Evolutionary conservation across 2,113 vertebrate species (phyloP), one percentile per base, ranked within the genome.

Genomic region (Crypturellus undulatus): DNA sequence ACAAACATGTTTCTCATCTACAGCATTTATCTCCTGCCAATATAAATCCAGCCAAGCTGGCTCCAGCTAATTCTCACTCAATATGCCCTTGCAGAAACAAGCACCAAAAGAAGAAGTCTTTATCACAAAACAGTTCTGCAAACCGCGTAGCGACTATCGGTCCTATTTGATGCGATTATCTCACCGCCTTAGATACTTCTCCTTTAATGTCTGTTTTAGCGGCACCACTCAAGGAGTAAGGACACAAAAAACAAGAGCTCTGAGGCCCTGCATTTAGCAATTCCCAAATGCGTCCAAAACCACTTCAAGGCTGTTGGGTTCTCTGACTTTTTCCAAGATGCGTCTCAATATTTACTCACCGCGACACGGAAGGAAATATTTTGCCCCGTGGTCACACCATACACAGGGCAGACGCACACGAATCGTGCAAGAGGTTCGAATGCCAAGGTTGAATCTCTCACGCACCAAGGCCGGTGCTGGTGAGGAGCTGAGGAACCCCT

Each of bases 31-130:
- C 90, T 93, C 45, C 80, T 93, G 94, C 93, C 92, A 95, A 67
- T 73, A 87, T 32, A 92, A 96, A 92, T 82, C 63, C 90, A 97
- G 94, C 88, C 94, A 94, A 96, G 92, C 80, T 93, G 92, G 77
- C 88, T 96, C 94, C 93, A 89, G 94, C 58, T 89, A 45, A 89
- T 93, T 97, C 78, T 92, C 92, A 92, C 88, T 96, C 93, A 95
- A 89, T 94, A 96, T 90, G 77, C 47, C 88, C 73, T 93, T 86
- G 62, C 77, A 93, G 80, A 96, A 94, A 86, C 90, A 93, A 90
- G 84, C 62, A 87, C 59, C 81, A 70, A 51, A 83, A 90, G 94
- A 26, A 73, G 60, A 92, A 90, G 65, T 52, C 85, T 96, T 93
- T 96, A 80, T 93, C 93, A 93, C 89, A 34, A 62, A 65, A 22